Evolutionary conservation across 2,797 vertebrate genomes (phyloP).

Genomic region (Enteromius radiatus): DNA sequence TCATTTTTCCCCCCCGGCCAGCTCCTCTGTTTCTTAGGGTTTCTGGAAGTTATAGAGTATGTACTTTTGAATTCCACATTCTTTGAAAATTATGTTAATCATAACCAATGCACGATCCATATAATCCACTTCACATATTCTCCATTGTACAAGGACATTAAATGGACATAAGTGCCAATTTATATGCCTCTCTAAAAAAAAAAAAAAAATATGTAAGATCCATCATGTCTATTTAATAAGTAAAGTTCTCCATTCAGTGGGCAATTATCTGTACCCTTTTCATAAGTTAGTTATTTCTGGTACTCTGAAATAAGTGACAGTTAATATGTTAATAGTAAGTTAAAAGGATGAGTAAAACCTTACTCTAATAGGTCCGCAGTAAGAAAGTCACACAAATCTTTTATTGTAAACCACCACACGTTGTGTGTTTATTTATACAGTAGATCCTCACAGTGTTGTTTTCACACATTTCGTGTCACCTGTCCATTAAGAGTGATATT

Average conservation of each 20-base stretch:
- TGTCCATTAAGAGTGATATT: conserved; percentile 18
- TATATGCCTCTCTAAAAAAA: not conserved
- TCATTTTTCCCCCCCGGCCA: not conserved
- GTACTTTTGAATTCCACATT: conserved; percentile 7
- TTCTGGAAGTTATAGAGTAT: not conserved
- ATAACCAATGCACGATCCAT: not conserved
- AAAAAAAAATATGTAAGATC: conserved; percentile 1
- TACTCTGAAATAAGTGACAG: not conserved
- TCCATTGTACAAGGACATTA: not conserved
- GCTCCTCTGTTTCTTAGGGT: not conserved
- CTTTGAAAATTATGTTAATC: conserved; percentile 2
- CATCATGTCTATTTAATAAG: conserved; percentile 14
- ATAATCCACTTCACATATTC: conserved; percentile 9
- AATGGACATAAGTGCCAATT: conserved; percentile 8
- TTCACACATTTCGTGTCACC: conserved; percentile 27
- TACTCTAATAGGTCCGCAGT: conserved; percentile 1
- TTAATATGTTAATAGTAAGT: not conserved
- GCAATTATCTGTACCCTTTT: conserved; percentile 16
- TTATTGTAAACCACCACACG: not conserved
- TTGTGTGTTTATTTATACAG: not conserved
- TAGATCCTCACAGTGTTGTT: not conserved
- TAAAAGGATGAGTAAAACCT: not conserved
- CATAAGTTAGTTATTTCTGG: not conserved
- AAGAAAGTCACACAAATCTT: not conserved
- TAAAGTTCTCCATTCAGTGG: conserved; percentile 3